Evolutionary conservation across 2,888 invertebrate species (phyloP).

Genomic region (Morinoia aosen): DNA sequence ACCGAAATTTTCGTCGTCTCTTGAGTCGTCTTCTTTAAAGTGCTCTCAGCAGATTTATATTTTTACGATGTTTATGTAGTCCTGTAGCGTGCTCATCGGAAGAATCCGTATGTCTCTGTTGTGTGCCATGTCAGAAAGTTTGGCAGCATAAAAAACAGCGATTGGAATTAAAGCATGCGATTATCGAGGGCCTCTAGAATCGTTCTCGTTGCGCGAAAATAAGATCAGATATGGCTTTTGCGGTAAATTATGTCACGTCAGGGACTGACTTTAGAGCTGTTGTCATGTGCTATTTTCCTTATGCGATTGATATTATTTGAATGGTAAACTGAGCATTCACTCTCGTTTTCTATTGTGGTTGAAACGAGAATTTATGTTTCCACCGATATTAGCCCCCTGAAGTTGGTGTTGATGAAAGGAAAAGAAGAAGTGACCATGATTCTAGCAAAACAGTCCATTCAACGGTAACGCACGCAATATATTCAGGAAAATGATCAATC

Average conservation of each 20-base stretch:
- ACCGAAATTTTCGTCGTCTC: background rate
- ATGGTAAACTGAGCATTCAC: background rate
- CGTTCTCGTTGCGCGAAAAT: background rate
- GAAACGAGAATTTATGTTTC: background rate
- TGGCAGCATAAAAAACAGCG: background rate
- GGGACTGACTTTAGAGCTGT: background rate
- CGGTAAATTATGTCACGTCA: background rate
- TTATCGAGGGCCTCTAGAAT: background rate
- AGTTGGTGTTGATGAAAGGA: background rate
- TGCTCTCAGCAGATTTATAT: background rate
- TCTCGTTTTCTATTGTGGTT: background rate
- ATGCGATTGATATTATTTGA: background rate
- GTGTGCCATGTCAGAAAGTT: background rate
- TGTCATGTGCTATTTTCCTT: too few relatives aligned
- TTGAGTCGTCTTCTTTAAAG: background rate
- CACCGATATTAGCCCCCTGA: background rate
- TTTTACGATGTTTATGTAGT: background rate
- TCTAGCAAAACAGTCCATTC: too few relatives aligned
- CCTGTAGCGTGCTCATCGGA: background rate
- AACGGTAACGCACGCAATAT: too few relatives aligned
- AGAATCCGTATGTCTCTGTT: background rate
- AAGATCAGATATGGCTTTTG: background rate
- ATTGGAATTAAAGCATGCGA: background rate
- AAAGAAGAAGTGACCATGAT: too few relatives aligned
- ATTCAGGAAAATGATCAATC: too few relatives aligned